Conservation (phyloP, 2,888 invertebrate genomes). For the Thymelicus sylvestris region DNA sequence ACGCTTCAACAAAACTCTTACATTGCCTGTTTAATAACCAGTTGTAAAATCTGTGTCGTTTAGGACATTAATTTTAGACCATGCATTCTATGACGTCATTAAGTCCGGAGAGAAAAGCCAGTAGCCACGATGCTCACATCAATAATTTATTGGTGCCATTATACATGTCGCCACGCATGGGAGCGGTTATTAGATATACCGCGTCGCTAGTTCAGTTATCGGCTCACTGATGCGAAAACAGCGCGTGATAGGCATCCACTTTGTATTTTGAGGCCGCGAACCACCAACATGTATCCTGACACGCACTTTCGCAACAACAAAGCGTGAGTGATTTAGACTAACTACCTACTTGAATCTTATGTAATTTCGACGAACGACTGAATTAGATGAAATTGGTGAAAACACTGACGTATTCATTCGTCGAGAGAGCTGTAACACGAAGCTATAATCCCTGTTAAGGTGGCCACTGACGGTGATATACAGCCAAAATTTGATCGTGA, state of each 20-base stretch:
- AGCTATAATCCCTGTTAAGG: neutral
- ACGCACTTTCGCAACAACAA: slow-evolving; percentile 75
- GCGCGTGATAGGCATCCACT: slow-evolving; percentile 69
- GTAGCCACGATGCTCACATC: slow-evolving; percentile 45
- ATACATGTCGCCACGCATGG: slow-evolving; percentile 67
- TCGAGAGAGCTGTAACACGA: slow-evolving; percentile 13
- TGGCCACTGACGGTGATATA: no score
- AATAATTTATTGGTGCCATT: slow-evolving; percentile 69
- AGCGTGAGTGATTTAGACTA: slow-evolving; percentile 63
- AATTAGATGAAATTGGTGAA: slow-evolving; percentile 12
- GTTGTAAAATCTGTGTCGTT: no score
- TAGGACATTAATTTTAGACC: neutral
- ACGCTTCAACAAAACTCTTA: no score
- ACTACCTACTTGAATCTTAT: slow-evolving; percentile 16
- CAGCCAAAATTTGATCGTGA: no score
- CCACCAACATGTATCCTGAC: slow-evolving; percentile 64
- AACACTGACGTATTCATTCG: slow-evolving; percentile 14
- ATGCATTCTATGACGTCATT: neutral
- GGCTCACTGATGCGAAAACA: slow-evolving; percentile 72
- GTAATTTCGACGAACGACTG: slow-evolving; percentile 10
- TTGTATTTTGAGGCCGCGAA: slow-evolving; percentile 52
- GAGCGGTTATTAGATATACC: slow-evolving; percentile 79
- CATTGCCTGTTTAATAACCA: no score
- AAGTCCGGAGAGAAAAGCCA: slow-evolving; percentile 11
- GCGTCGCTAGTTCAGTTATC: slow-evolving; percentile 71